A percentile compares a stretch with the other conserved stretches of the same genome.
Conservation (phyloP, 2,888 invertebrate species). For the Neoitamus cyanurus region DNA sequence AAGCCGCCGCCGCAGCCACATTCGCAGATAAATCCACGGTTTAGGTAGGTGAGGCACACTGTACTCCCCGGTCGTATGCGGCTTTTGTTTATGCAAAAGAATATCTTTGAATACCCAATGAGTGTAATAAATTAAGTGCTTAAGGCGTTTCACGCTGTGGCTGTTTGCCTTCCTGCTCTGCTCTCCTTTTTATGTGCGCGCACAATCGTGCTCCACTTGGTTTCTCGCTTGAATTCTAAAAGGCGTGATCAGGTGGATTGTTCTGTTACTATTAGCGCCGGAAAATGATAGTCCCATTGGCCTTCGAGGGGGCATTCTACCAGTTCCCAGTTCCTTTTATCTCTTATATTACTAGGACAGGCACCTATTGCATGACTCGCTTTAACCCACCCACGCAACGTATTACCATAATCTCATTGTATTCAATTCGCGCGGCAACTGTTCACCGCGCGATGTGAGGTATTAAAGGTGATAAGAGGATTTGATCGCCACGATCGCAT, state of each 20-base stretch:
- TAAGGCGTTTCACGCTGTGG: background rate
- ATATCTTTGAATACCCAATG: conserved; percentile 36
- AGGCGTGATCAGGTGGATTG: background rate
- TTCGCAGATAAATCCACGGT: background rate
- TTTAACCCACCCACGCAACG: background rate
- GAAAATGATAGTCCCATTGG: background rate
- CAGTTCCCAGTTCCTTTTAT: background rate
- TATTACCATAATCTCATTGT: background rate
- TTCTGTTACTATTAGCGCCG: background rate
- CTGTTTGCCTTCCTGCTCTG: background rate
- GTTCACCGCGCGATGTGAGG: background rate
- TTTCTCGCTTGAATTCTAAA: background rate
- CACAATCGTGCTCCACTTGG: background rate
- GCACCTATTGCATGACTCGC: background rate
- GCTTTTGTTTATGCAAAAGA: conserved; percentile 36
- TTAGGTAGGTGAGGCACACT: background rate
- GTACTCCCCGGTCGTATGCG: background rate
- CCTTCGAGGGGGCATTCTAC: background rate
- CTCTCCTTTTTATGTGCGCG: background rate
- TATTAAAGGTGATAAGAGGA: background rate
- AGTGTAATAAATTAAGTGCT: conserved; percentile 24
- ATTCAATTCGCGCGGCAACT: background rate
- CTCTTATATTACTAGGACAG: background rate
- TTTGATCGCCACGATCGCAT: background rate
- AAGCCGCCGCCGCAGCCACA: background rate